phyloP scores from a whole-genome alignment of 2,113 vertebrate genomes.

The Eptesicus fuscus region DNA sequence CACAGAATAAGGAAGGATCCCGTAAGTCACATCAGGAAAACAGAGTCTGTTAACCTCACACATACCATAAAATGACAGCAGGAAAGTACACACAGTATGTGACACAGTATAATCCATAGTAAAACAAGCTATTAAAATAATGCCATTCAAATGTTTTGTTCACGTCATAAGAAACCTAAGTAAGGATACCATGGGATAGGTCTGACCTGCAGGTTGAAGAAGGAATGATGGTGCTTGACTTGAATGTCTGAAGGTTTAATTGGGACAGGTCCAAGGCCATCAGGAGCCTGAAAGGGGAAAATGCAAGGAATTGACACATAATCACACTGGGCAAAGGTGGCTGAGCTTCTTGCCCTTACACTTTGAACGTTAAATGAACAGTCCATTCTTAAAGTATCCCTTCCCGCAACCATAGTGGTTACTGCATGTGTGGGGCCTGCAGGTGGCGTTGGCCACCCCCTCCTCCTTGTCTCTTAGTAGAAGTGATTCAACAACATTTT shows the following conservation, averaged over 20 bases:
- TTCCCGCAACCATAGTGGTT: not conserved
- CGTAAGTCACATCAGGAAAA: not conserved
- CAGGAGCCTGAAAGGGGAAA: constrained; percentile 80
- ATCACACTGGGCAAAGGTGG: not conserved
- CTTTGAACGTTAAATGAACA: not conserved
- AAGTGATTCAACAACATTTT: not conserved
- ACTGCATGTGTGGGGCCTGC: not conserved
- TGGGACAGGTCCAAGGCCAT: constrained; percentile 80
- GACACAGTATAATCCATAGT: not conserved
- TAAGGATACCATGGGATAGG: not conserved
- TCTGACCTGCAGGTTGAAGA: constrained; percentile 89
- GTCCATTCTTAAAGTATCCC: not conserved
- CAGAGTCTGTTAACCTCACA: not conserved
- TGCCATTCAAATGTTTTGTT: not conserved
- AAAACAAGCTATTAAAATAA: not conserved
- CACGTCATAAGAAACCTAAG: not conserved
- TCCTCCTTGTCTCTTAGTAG: not conserved
- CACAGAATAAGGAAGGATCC: not conserved
- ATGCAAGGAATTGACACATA: not conserved
- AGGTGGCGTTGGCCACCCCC: not conserved
- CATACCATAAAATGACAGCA: not conserved
- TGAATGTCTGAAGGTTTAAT: constrained; percentile 78
- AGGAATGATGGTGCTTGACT: constrained; percentile 79
- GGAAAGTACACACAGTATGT: not conserved
- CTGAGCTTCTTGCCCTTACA: not conserved